Base-by-base conservation (phyloP, 1,140 invertebrate genomes). In the Anastrepha ludens region DNA sequence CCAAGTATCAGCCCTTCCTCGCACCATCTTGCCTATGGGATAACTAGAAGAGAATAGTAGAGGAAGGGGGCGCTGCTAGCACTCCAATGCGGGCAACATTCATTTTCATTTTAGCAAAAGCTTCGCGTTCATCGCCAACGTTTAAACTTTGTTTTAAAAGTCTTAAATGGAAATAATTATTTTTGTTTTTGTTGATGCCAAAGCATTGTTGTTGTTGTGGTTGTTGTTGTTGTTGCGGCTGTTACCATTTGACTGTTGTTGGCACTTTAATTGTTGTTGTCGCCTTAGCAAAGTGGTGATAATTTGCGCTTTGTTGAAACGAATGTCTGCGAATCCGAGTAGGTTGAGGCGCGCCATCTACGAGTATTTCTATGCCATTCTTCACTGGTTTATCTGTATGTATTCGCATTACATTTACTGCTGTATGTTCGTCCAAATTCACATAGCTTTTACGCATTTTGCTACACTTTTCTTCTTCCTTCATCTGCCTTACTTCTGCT, bases 211-310 rank as follows among this genome's bases (percentile, higher is more conserved):
- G 58, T 59, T 85, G 20, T 39, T 62, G 41, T 55, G 39, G 20
- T 87, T 74, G 87, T 86, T 87, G 89, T 87, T 89, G 89, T 88
- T 89, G 87, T 90, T 88, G 89, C 89, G 58, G 87, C 78, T 67
- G 87, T 87, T 88, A 87, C 87, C 88, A 88, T 88, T 90, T 88
- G 89, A 90, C 91, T 91, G 74, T 81, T 81, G 74, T 50, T 81
- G 74, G 74, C 74, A 81, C 55, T 60, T 88, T 87, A 86, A 74
- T 65, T 50, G 87, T 88, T 89, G 89, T 88, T 89, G 88, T 90
- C 88, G 89, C 90, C 91, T 91, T 91, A 91, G 88, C 91, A 91
- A 91, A 91, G 91, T 91, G 90, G 91, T 91, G 91, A 91, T 91
- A 91, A 91, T 91, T 91, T 91, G 74, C 91, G 85, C 55, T 86